Evolutionary conservation across 2,797 vertebrate genomes (phyloP).

Genomic region (Arrhamphus sclerolepis): DNA sequence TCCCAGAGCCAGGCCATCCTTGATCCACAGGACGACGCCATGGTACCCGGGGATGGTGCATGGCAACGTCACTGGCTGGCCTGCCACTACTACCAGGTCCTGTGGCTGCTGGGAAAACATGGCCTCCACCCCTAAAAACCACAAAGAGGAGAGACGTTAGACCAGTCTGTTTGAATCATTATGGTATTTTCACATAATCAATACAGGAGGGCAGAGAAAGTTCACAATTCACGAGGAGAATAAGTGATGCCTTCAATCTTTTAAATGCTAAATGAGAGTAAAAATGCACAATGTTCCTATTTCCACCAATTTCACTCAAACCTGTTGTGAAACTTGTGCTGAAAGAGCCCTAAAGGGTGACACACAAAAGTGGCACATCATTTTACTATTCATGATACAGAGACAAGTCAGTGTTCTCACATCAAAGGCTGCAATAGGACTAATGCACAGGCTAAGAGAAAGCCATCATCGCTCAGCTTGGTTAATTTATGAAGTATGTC

Average conservation of each 20-base stretch:
- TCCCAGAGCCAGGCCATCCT: conserved; percentile 93
- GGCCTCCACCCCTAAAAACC: conserved; percentile 81
- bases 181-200: background rate
- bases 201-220: background rate
- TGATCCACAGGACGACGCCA: conserved; percentile 97
- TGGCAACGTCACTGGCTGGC: conserved; percentile 91
- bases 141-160: background rate
- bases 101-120: conserved; percentile 97
- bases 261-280: conserved; percentile 14
- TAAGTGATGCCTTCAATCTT: conserved; percentile 11
- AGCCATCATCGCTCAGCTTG: conserved; percentile 59
- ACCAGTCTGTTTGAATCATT: background rate
- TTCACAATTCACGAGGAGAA: conserved; percentile 12
- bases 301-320: conserved; percentile 57
- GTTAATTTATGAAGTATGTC: conserved; percentile 69
- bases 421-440: conserved; percentile 39
- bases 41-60: conserved; percentile 94
- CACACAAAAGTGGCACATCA: conserved; percentile 44
- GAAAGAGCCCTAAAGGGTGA: conserved; percentile 40
- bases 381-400: conserved; percentile 48
- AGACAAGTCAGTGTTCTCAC: conserved; percentile 35
- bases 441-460: conserved; percentile 53
- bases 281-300: conserved; percentile 33
- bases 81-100: conserved; percentile 95
- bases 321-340: conserved; percentile 39